Conservation (phyloP, 64 coral and sea anemone species). For the Stichodactyla mertensii region DNA sequence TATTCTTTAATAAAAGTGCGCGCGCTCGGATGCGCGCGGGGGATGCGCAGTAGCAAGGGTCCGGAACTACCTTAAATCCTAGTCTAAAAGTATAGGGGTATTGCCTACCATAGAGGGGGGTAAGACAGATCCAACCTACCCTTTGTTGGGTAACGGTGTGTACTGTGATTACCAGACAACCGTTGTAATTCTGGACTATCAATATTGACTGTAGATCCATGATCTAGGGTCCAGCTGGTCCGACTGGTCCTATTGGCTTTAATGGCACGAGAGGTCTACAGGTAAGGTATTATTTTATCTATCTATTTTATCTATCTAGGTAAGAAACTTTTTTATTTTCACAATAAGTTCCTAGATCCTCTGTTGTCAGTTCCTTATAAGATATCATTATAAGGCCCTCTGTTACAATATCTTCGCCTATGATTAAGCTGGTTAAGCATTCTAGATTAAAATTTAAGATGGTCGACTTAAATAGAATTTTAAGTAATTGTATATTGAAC, state of each 20-base stretch:
- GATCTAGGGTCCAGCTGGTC: conserved; percentile 92
- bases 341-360: no score
- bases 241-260: conserved; percentile 53
- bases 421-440: no score
- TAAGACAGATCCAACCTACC: no score
- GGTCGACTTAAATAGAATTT: neutral
- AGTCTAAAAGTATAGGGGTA: neutral
- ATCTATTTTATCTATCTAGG: no score
- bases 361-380: no score
- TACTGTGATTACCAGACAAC: conserved; percentile 40
- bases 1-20: no score
- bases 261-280: conserved; percentile 52
- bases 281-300: conserved; percentile 23
- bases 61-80: no score
- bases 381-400: no score
- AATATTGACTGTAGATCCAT: conserved; percentile 97
- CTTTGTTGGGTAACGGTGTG: neutral
- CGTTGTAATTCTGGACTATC: conserved; percentile 89
- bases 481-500: neutral
- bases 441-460: neutral
- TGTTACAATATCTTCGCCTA: no score
- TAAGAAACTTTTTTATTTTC: neutral
- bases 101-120: neutral
- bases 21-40: no score
- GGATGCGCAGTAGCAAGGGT: no score